Conservation (phyloP, 1,140 invertebrate species). For the Drosophila gunungcola region DNA sequence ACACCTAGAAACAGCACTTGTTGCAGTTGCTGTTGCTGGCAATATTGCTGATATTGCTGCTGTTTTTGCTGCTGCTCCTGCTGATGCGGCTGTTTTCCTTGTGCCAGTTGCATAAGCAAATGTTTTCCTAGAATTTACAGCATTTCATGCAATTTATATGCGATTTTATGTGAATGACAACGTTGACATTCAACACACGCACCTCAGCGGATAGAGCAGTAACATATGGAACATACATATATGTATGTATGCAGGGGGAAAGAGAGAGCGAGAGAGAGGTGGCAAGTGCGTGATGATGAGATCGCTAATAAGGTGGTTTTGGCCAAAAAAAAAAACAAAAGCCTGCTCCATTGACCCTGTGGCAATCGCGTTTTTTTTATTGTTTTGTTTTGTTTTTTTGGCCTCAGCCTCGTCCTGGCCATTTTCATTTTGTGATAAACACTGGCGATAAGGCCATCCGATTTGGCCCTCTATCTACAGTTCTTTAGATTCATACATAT, state of each 20-base stretch:
- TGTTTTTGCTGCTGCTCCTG: constrained; percentile 10
- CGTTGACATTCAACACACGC: constrained; percentile 70
- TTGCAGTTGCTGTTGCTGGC: not conserved
- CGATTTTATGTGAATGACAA: constrained; percentile 66
- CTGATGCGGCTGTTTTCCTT: constrained; percentile 53
- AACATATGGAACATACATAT: constrained; percentile 6
- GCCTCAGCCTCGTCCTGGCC: constrained; percentile 39
- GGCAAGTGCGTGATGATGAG: constrained; percentile 40
- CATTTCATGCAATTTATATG: constrained; percentile 61
- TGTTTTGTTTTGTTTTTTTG: too few relatives aligned
- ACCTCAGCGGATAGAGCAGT: constrained; percentile 1
- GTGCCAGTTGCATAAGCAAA: constrained; percentile 63
- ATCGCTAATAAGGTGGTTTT: constrained; percentile 70
- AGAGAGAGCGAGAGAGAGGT: not conserved
- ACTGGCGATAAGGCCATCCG: constrained; percentile 31
- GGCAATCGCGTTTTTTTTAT: constrained; percentile 40
- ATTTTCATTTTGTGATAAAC: constrained; percentile 30
- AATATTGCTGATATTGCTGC: not conserved
- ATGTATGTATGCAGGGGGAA: not conserved
- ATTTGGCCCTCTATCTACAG: constrained; percentile 3
- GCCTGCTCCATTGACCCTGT: constrained; percentile 53
- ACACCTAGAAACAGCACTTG: not conserved
- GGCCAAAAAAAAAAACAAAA: constrained; percentile 62
- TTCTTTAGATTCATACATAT: not conserved
- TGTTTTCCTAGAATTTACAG: constrained; percentile 76